Base-by-base conservation (phyloP, 2,888 invertebrate genomes). In the Germaria angustata region DNA sequence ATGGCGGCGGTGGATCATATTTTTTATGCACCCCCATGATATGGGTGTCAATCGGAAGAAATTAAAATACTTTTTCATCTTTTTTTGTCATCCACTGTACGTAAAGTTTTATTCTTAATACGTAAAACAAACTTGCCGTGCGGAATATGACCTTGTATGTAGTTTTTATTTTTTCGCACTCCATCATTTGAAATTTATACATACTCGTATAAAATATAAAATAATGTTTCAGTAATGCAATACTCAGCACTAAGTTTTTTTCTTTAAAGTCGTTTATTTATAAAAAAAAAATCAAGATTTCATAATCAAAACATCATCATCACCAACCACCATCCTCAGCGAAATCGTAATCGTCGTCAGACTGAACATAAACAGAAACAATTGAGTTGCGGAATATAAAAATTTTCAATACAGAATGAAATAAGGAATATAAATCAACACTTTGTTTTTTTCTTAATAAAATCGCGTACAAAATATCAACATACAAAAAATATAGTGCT, bases 141-240 rank as follows among this genome's bases (percentile, higher is more conserved):
- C 75, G 81, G 65, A 69, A 78, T 63, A 81, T 69, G 81, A 78
- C 78, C 78, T 78, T 81, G 81, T 53, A 61, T 57, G n/a, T 73
- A 73, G 81, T 72, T 71, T 68, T 69, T 46, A 34, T 71, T 55
- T 63, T 28, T 28, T 28, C 6, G 3, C 6, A 28, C 6, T 28
- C 6, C 6, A 5, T 28, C 44, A 71, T 44, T 44, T 69, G 20
- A 55, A 69, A n/a, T 55, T 55, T 24, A 71, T 55, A 65, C 32
- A 75, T 5, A 57, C 55, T 69, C 39, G 36, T 59, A 28, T 59
- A 53, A 61, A 66, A 44, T 65, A 53, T 8, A 68, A 41, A 68
- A 68, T 77, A 59, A 59, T 71, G 57, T 73, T 66, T 72, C 66
- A 28, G 78, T 69, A 78, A 78, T 65, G 73, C 73, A 78, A 73